These are phyloP conservation scores for Xiphophorus birchmanni DNA, from an alignment of 2,797 vertebrate genomes.

Conservation along the genomic window DNA sequence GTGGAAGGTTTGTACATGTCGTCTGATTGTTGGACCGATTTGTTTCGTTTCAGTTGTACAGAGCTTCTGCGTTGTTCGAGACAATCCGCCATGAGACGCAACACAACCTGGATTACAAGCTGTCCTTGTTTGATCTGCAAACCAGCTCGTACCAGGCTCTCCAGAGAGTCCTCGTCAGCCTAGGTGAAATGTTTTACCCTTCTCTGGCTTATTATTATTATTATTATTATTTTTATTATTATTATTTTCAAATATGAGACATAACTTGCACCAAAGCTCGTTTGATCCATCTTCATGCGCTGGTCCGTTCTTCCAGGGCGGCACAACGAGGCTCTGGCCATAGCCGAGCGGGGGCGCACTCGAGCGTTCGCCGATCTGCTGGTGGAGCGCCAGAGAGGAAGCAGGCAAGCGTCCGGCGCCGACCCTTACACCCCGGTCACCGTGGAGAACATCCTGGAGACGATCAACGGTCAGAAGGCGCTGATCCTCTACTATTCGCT, in stretches of 20 bases:
- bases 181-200: conserved; percentile 78
- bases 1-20: neutral
- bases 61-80: conserved; percentile 91
- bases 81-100: conserved; percentile 92
- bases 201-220: neutral
- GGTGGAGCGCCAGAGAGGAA: conserved; percentile 91
- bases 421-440: conserved; percentile 93
- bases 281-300: neutral
- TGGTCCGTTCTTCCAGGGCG: conserved; percentile 56
- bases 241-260: neutral
- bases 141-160: conserved; percentile 95
- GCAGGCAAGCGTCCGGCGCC: conserved; percentile 75
- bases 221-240: neutral
- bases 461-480: conserved; percentile 88
- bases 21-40: conserved; percentile 25
- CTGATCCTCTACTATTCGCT: conserved; percentile 94
- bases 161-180: conserved; percentile 94
- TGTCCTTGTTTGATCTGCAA: conserved; percentile 95
- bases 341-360: conserved; percentile 92
- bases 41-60: conserved; percentile 85
- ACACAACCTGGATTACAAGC: conserved; percentile 93
- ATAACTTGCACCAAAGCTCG: neutral
- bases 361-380: conserved; percentile 94
- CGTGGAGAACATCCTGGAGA: conserved; percentile 91
- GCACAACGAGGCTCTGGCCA: conserved; percentile 92